Base-by-base conservation (phyloP, 2,888 invertebrate genomes). In the Chaitophorus viminalis region DNA sequence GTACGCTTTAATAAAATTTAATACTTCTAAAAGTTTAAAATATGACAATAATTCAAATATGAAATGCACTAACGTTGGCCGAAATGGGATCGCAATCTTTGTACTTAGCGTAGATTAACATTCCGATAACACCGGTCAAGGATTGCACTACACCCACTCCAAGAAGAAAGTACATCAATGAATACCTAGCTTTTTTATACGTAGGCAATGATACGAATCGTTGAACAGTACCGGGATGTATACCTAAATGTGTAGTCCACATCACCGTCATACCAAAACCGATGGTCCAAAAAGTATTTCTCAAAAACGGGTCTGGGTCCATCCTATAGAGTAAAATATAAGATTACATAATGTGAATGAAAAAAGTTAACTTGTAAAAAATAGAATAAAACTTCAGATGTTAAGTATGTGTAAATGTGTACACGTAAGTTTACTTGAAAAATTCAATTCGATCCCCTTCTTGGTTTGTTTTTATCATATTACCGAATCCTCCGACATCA, bases 281-380 rank as follows among this genome's bases (percentile, higher is more conserved):
- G 0, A 95, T 94, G 1, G 95, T 93, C 96, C 96, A 97, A 90
- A 96, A 94, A 0, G 96, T 95, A 90, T 96, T 96, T 9, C 97
- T 93, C 33, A 95, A 94, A 11, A 95, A 93, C 25, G 96, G 96
- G 92, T 95, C 95, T 84, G 94, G 93, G 91, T 96, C 95, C 92
- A 95, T 94, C 90, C 96, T 96, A 91, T 86, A 92, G 89, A 88
- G 8, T 29, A 3, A 29, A 68, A 29, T 1, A 68, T 29, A n/a
- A 68, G 11, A 46, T 46, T 46, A 46, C 14, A 46, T 46, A 11
- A 46, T 11, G 11, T 46, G 1, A 46, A 46, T 46, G 46, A 46
- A 46, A 46, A 46, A 46, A 46, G 46, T 14, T 46, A 46, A 14
- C 14, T 46, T 46, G 46, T 46, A 46, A 2, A 46, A 46, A 11